A percentile compares a stretch with the other conserved stretches of the same genome.
Conservation (phyloP, 2,113 vertebrate species). For the Amphiprion ocellaris region DNA sequence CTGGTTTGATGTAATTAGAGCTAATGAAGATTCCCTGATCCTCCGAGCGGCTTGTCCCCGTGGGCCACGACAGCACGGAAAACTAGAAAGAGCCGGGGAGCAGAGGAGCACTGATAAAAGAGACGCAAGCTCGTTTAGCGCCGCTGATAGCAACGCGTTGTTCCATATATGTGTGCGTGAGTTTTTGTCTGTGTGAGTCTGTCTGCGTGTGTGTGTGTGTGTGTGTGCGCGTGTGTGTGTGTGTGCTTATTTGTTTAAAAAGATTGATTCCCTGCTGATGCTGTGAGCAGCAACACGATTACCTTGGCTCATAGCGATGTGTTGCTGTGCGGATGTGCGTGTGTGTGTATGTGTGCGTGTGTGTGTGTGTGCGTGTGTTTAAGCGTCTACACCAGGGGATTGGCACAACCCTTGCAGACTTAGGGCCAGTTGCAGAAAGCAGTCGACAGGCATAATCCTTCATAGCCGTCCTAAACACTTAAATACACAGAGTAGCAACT, state of each 20-base stretch:
- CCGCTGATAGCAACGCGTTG: slow-evolving; percentile 77
- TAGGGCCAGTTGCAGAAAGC: slow-evolving; percentile 74
- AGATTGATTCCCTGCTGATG: slow-evolving; percentile 84
- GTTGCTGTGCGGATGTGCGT: slow-evolving; percentile 38
- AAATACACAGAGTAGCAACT: slow-evolving; percentile 76
- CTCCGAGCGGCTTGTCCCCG: slow-evolving; percentile 77
- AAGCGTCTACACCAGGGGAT: slow-evolving; percentile 59
- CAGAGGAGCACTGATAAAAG: slow-evolving; percentile 75
- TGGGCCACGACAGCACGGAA: slow-evolving; percentile 72
- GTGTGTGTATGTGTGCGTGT: slow-evolving; percentile 2
- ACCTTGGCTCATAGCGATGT: slow-evolving; percentile 73
- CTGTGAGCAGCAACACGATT: slow-evolving; percentile 77
- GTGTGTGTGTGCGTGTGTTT: slow-evolving; percentile 50
- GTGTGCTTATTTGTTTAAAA: slow-evolving; percentile 81
- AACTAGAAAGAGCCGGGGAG: slow-evolving; percentile 73
- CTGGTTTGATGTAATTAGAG: slow-evolving; percentile 86
- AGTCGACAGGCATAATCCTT: slow-evolving; percentile 77
- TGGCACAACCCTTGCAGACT: slow-evolving; percentile 74
- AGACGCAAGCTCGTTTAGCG: slow-evolving; percentile 77
- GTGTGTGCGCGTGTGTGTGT: slow-evolving; percentile 36
- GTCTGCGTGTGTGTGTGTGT: slow-evolving; percentile 31
- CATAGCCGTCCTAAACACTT: slow-evolving; percentile 79
- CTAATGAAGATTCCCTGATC: slow-evolving; percentile 86
- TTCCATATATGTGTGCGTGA: slow-evolving; percentile 30
- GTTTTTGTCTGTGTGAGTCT: slow-evolving; percentile 6